Evolutionary conservation across 2,888 invertebrate species (phyloP), one percentile per base, ranked within the genome.

Genomic region (Timema cristinae): DNA sequence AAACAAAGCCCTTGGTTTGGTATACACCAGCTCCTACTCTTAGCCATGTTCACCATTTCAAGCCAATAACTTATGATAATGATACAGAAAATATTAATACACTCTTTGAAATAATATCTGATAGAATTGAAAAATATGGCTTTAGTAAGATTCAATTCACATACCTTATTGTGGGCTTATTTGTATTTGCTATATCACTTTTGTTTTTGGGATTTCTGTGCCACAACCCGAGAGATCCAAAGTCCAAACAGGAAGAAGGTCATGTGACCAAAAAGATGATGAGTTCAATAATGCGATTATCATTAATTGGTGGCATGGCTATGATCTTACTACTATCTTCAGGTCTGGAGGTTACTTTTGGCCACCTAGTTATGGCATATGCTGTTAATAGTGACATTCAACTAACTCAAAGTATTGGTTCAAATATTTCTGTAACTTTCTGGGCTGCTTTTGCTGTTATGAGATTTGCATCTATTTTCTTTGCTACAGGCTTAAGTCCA

Each of bases 341-440:
- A 54, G 83, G 84, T 5, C 79, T 81, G 75, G 83, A 84, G 76
- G 82, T 83, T 7, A 81, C 82, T 8, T 83, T 79, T 77, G 83
- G 83, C 2, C 83, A 81, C n/a, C 77, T 83, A n/a, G 76, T 83
- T 7, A 78, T 82, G 69, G 80, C 81, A 9, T 83, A 81, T 76
- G 77, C 81, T 50, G 79, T 82, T 7, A 77, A 80, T 66, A 74
- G 79, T 50, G 76, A 78, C 69, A 77, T 80, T 48, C 73, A 78
- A 10, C 79, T 82, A 77, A 76, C 78, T 6, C 79, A 80, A 67
- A 74, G 78, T 2, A 76, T 78, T 68, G 83, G 81, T n/a, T 80
- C 80, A 5, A 78, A 79, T n/a, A 75, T 83, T 50, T 80, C 82
- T 2, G 80, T 83, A 6, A 77, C 82, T 47, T 84, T 83, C 74